These are phyloP conservation scores for Chelidonichthys spinosus DNA, from an alignment of 2,797 vertebrate species.

Conservation along the genomic window DNA sequence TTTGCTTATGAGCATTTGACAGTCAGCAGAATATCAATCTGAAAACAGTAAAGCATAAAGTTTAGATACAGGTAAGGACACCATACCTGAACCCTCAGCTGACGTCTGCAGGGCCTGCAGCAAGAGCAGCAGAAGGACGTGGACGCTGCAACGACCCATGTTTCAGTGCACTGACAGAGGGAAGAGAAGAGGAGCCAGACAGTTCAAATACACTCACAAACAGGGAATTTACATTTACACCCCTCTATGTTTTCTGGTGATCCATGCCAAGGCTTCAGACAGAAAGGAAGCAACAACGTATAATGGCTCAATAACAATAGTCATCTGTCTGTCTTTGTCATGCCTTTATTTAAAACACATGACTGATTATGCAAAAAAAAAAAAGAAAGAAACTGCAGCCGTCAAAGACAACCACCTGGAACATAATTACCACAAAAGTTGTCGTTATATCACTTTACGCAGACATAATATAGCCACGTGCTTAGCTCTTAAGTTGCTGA, in stretches of 20 bases:
- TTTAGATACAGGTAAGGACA: not conserved
- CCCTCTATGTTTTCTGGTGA: constrained; percentile 30
- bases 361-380: not conserved
- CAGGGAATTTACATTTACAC: constrained; percentile 61
- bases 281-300: constrained; percentile 14
- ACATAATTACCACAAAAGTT: not conserved
- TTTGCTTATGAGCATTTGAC: not conserved
- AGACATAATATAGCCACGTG: not conserved
- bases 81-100: constrained; percentile 79
- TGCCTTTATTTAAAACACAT: constrained; percentile 12
- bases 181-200: constrained; percentile 24
- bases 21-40: not conserved
- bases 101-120: constrained; percentile 74
- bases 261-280: constrained; percentile 17
- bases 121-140: constrained; percentile 79
- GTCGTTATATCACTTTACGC: not conserved
- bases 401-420: constrained; percentile 3
- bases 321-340: constrained; percentile 13
- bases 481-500: not conserved
- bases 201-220: constrained; percentile 46
- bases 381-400: not conserved
- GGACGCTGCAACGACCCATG: constrained; percentile 82
- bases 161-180: constrained; percentile 78
- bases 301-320: constrained; percentile 4
- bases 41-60: not conserved